Evolutionary conservation across 2,797 vertebrate genomes (phyloP), one percentile per base, ranked within the genome.

Genomic region (Spheniscus humboldti): DNA sequence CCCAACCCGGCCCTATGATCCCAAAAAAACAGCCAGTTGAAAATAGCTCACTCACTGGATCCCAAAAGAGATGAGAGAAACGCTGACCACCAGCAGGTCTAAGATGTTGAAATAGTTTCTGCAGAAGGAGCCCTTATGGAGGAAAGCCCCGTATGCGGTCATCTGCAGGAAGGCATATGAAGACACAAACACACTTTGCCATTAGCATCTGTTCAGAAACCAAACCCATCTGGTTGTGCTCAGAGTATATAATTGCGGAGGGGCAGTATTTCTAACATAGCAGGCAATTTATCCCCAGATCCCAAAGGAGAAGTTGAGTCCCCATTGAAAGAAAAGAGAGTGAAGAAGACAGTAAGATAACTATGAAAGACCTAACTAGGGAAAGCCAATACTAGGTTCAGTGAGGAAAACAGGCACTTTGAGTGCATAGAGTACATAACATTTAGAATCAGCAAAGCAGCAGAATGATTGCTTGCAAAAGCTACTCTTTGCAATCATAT

Each of bases 51-150:
- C 99, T 99, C 98, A 99, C 99, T 99, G 99, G 98, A 99, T 99
- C 95, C 99, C 99, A 93, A 99, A 99, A 90, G 99, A 99, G 98
- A 99, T 99, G 98, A 99, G 99, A 57, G 99, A 99, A 95, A 99
- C 99, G 78, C 99, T 99, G 98, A 99, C 99, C 96, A 99, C 99
- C 97, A 99, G 98, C 97, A 99, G 98, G 97, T 99, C 99, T 95
- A 99, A 94, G 97, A 99, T 99, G 98, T 99, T 99, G 98, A 99
- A 99, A 96, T 99, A 99, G 98, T 99, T 99, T 90, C 99, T 98
- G 98, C 99, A 99, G 98, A 99, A 99, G 84, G 99, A 99, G 92
- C 99, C 99, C 98, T 99, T 99, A 96, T 99, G 99, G 82, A 99
- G 98, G 97, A 99, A 99, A 74, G 99, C 99, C 95, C 99, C 99